Conservation (phyloP, 2,797 vertebrate species). For the Bovichtus variegatus region DNA sequence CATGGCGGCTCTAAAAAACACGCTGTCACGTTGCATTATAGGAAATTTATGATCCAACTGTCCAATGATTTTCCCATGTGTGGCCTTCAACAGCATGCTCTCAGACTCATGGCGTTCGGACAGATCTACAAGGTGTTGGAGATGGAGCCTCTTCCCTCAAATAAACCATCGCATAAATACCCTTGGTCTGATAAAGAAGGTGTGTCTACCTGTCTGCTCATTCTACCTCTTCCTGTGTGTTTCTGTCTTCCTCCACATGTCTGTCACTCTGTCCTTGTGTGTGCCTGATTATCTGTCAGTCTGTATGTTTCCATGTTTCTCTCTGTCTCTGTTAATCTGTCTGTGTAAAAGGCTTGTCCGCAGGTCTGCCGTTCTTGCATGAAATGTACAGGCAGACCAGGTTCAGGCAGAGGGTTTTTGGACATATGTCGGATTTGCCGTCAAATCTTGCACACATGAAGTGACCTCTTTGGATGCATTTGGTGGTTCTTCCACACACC, state of each 20-base stretch:
- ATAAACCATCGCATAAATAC: slow-evolving; percentile 97
- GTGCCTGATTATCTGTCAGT: slow-evolving; percentile 15
- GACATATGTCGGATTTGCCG: slow-evolving; percentile 3
- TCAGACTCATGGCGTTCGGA: slow-evolving; percentile 97
- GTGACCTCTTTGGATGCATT: slow-evolving; percentile 37
- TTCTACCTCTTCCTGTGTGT: slow-evolving; percentile 14
- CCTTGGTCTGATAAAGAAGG: slow-evolving; percentile 98
- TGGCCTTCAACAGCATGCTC: slow-evolving; percentile 87
- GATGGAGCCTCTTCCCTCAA: slow-evolving; percentile 98
- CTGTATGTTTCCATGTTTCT: slow-evolving; percentile 3
- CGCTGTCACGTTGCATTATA: background rate
- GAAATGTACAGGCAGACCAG: background rate
- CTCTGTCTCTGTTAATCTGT: slow-evolving; percentile 5
- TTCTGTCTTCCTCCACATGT: background rate
- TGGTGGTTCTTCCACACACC: slow-evolving; percentile 10
- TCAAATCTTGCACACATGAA: slow-evolving; percentile 21
- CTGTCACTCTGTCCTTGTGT: slow-evolving; percentile 3
- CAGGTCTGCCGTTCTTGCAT: background rate
- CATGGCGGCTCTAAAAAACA: background rate
- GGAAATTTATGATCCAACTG: background rate
- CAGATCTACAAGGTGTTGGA: slow-evolving; percentile 98
- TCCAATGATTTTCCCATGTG: background rate
- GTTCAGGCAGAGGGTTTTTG: slow-evolving; percentile 13
- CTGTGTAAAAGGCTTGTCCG: background rate
- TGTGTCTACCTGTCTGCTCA: slow-evolving; percentile 36